A percentile compares a stretch with the other conserved stretches of the same genome.
phyloP scores from a whole-genome alignment of 92 coral and sea anemone species.

The Phymanthus crucifer region DNA sequence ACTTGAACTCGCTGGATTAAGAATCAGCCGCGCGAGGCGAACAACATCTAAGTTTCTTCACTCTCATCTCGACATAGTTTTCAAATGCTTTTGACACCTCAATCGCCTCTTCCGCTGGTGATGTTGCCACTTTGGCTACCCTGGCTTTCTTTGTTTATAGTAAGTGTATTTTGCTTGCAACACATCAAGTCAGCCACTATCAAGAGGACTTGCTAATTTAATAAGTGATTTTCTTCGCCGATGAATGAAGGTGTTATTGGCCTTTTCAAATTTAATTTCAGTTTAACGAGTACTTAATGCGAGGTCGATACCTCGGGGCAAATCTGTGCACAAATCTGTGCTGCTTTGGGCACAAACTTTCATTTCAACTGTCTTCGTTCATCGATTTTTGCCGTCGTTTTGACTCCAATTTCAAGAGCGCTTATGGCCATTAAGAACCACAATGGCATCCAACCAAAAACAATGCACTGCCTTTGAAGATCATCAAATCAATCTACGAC shows the following conservation, averaged over 20 bases:
- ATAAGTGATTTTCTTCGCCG: constrained; percentile 42
- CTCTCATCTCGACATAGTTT: constrained; percentile 30
- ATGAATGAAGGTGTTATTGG: constrained; percentile 44
- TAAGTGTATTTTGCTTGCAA: constrained; percentile 20
- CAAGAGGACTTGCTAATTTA: constrained; percentile 30
- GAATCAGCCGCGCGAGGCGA: background rate
- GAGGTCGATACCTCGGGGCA: constrained; percentile 41
- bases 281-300: constrained; percentile 55
- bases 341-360: constrained; percentile 23
- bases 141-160: constrained; percentile 32
- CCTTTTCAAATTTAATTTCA: constrained; percentile 52
- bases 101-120: constrained; percentile 28
- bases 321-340: background rate
- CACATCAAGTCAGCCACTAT: constrained; percentile 8
- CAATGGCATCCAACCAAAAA: constrained; percentile 25
- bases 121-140: constrained; percentile 46
- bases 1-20: background rate
- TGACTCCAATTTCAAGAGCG: constrained; percentile 42
- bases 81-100: constrained; percentile 42
- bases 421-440: constrained; percentile 46
- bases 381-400: constrained; percentile 29
- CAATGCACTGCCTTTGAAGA: constrained; percentile 32
- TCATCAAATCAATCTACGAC: constrained; percentile 38
- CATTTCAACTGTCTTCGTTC: background rate
- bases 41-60: background rate